phyloP scores from a whole-genome alignment of 1,140 invertebrate genomes.

The Gonatopus flavifemur region DNA sequence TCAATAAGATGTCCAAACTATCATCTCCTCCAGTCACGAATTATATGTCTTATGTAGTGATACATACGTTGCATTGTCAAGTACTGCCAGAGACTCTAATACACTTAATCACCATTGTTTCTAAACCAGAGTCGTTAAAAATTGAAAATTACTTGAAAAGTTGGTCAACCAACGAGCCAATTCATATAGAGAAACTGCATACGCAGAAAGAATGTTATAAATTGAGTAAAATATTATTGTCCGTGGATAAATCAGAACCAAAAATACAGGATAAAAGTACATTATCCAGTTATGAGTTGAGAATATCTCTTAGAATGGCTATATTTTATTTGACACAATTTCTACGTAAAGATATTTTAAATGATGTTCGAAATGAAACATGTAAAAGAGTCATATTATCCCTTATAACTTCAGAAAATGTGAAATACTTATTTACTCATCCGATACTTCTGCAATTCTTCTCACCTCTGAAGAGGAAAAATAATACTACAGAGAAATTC shows the following conservation, averaged over 20 bases:
- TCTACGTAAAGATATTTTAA: constrained; percentile 17
- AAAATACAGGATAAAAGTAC: constrained; percentile 18
- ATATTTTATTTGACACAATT: constrained; percentile 48
- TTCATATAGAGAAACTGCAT: constrained; percentile 20
- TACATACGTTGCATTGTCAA: constrained; percentile 46
- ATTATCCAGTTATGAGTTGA: constrained; percentile 29
- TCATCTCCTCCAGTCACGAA: constrained; percentile 18
- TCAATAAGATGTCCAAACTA: constrained; percentile 35
- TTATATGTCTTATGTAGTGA: constrained; percentile 36
- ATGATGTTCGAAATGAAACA: constrained; percentile 23
- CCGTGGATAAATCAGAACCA: too few relatives aligned
- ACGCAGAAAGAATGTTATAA: constrained; percentile 17
- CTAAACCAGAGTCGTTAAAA: constrained; percentile 26
- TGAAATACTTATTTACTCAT: constrained; percentile 52
- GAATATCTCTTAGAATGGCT: constrained; percentile 29
- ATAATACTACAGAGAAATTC: constrained; percentile 37
- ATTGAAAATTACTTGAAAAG: constrained; percentile 32
- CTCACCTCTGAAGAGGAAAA: constrained; percentile 51
- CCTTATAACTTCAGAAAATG: constrained; percentile 39
- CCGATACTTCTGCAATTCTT: constrained; percentile 61
- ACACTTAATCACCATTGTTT: constrained; percentile 25
- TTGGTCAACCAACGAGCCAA: constrained; percentile 25
- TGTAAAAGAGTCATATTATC: constrained; percentile 32
- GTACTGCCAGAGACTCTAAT: constrained; percentile 33
- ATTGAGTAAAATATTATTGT: constrained; percentile 27